Evolutionary conservation across 2,113 vertebrate species (phyloP), one percentile per base, ranked within the genome.

Genomic region (Mus pahari): DNA sequence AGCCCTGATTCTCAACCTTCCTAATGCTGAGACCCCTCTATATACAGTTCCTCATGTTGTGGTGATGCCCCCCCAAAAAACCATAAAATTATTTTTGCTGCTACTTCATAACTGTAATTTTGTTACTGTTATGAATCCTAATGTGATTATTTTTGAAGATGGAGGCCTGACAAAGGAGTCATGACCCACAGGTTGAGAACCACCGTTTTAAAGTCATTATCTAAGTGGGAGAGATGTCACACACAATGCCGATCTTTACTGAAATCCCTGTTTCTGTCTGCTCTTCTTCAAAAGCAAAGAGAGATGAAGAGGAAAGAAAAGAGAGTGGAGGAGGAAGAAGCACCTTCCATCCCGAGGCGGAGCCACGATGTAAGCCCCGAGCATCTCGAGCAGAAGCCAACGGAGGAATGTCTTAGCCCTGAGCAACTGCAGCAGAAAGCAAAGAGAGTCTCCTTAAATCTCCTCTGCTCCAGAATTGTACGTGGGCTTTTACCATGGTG

Each of bases 251-350:
- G 53, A 64, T 36, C 20, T 91, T 71, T 92, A n/a, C 24, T 71
- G 50, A 88, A 94, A 64, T 19, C 17, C 4, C 26, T 60, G 13
- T 28, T 68, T 75, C 33, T 89, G 20, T 12, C 39, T 53, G 83
- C 75, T 75, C 42, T 36, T 94, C 64, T 73, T 94, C 28, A 60
- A 94, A 87, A 82, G 33, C 13, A 96, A 88, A 94, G 60, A 45
- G 70, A 50, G 39, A 75, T 60, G 73, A 42, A 55, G 5, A 33
- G 16, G 26, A 94, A 92, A 86, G 60, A 13, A 86, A 89, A 84
- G 12, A 22, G 17, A 77, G 28, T 12, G 50, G 20, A 95, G 42
- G 58, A 82, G 55, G 12, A 64, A 28, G 26, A 78, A 16, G 36
- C 6, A 91, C 24, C 64, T 86, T 94, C 42, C 42, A 42, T 79